Evolutionary conservation across 1,140 invertebrate species (phyloP), one percentile per base, ranked within the genome.

Genomic region (Pseudobourletiella spinata): DNA sequence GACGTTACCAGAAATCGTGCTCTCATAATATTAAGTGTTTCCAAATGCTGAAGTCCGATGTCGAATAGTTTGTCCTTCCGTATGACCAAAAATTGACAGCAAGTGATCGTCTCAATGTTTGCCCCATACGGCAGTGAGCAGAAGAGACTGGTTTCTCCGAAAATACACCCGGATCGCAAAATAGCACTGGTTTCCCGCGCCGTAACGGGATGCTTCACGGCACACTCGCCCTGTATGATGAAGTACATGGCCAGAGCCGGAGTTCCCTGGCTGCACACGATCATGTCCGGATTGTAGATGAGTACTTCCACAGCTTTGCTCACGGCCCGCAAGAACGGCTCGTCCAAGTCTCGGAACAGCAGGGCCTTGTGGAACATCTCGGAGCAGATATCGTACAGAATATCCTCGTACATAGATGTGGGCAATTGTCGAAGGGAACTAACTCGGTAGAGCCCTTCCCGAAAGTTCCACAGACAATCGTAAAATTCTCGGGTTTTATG

Each of bases 301-400:
- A 58, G 57, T 15, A 65, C 56, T 22, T 61, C 48, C 4, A 69
- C 65, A 6, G 57, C 61, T 35, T 43, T 52, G 1, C 61, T 54
- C 0, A 69, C 51, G 15, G 64, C 43, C 1, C 68, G 32, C 1
- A 69, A 52, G 52, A 69, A 69, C 1, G 65, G 39, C 52, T 69
- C 59, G 11, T 66, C 62, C 25, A 69, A 48, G 15, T 56, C 62
- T 14, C 57, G 61, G 24, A 69, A 63, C 3, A 69, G 25, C 43
- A 43, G 26, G 22, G 62, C 64, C 32, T 69, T 69, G 43, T 64
- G 52, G 50, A 69, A 69, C 62, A 69, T 66, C 44, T 66, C 64
- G 20, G 55, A 26, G 46, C 64, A 66, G 56, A 69, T 69, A 43
- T 69, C 67, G 29, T 57, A 69, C 11, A 50, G 26, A 16, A 65